These are phyloP conservation scores for Artibeus lituratus DNA, from an alignment of 2,797 vertebrate species.

Conservation along the genomic window DNA sequence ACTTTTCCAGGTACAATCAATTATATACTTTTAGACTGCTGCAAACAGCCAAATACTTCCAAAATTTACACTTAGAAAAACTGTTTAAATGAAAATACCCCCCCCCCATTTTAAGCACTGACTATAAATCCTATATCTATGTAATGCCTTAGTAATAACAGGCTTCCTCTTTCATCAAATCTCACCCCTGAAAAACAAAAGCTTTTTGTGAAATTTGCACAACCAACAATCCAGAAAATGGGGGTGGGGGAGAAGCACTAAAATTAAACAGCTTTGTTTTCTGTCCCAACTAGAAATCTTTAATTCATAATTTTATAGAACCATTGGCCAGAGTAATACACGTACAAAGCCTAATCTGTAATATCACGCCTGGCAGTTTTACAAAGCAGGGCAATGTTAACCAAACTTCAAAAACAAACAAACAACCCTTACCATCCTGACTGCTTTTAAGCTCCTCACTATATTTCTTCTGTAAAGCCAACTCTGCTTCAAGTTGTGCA, in stretches of 20 bases:
- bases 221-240: neutral
- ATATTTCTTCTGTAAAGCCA: slow-evolving; percentile 99
- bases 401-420: slow-evolving; percentile 68
- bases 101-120: neutral
- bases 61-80: slow-evolving; percentile 28
- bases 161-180: neutral
- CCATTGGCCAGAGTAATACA: neutral
- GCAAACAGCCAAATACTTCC: neutral
- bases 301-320: neutral
- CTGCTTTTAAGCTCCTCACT: slow-evolving; percentile 99
- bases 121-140: neutral
- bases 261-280: neutral
- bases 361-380: slow-evolving; percentile 33
- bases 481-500: slow-evolving; percentile 98
- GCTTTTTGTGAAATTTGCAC: neutral
- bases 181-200: neutral
- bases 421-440: slow-evolving; percentile 94
- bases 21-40: neutral
- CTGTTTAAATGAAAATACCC: neutral
- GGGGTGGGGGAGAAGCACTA: neutral
- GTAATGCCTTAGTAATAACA: neutral
- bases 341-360: slow-evolving; percentile 22
- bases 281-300: neutral
- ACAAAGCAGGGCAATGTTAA: slow-evolving; percentile 72
- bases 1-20: neutral